Evolutionary conservation across 2,888 invertebrate genomes (phyloP).

Genomic region (Bibio marci): DNA sequence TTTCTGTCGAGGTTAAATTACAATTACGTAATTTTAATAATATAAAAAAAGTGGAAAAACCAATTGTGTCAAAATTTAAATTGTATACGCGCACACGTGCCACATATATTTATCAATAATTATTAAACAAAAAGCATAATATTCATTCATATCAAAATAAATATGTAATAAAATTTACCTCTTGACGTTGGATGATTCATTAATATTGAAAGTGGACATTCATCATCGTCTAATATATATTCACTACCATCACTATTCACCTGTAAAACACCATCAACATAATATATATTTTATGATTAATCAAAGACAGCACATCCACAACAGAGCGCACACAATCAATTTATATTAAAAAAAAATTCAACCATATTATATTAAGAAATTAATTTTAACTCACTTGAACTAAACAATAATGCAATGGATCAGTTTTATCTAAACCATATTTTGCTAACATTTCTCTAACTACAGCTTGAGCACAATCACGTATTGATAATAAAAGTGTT

Average conservation of each 20-base stretch:
- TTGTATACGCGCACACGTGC: no score
- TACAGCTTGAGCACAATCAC: constrained; percentile 83
- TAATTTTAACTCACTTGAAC: constrained; percentile 74
- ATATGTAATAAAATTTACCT: no score
- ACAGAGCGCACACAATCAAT: not conserved
- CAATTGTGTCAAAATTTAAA: no score
- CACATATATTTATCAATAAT: no score
- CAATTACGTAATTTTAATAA: no score
- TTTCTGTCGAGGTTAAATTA: no score
- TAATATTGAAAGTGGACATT: constrained; percentile 87
- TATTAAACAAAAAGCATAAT: no score
- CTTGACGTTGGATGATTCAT: constrained; percentile 76
- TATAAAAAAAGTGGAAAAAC: no score
- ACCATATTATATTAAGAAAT: constrained; percentile 1
- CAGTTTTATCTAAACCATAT: constrained; percentile 82
- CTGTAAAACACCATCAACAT: constrained; percentile 18
- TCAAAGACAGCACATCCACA: constrained; percentile 1
- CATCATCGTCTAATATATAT: constrained; percentile 90
- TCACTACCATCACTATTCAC: constrained; percentile 57
- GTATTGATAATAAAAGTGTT: constrained; percentile 81
- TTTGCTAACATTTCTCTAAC: constrained; percentile 94
- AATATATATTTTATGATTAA: not conserved
- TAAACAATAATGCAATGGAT: constrained; percentile 82
- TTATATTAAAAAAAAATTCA: constrained; percentile 1
- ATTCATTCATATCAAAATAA: no score